Base-by-base conservation (phyloP, 2,113 vertebrate species). In the Leucosticte australis region DNA sequence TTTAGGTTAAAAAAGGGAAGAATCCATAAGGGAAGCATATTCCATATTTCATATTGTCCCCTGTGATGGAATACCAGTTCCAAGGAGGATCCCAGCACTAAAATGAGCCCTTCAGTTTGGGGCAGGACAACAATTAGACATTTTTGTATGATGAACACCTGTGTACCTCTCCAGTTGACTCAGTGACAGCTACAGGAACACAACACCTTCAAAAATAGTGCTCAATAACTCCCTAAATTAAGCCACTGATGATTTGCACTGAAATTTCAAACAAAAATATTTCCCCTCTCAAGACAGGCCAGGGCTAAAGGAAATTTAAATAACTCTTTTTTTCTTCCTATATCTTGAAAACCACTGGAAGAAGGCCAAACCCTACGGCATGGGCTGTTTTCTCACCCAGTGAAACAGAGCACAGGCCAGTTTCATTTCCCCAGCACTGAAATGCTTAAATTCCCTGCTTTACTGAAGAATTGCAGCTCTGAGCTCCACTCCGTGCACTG, bases 401-500 rank as follows among this genome's bases (percentile, higher is more conserved):
- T 19, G 71, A 94, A 85, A 82, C 2, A 50, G 28, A 50, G 73
- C 63, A 41, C 41, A 1, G 14, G 47, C 47, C 80, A 60, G 76
- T 95, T 96, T 96, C 92, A 78, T 87, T 96, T 96, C 94, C 85
- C 50, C 80, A 78, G 11, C 79, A 13, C 56, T 6, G 11, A 86
- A 85, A 74, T 2, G 49, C 62, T 83, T 42, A 31, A 67, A 75
- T 75, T 95, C 92, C 92, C 92, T 89, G 44, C 80, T 78, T 71
- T 46, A 59, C 39, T 41, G 60, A 76, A 96, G 89, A 86, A 59
- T 28, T 62, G 91, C 87, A 87, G 63, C 73, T 81, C 93, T 63
- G 86, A 86, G 86, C 73, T 70, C 78, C 68, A 75, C 79, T 70
- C 64, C 6, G 79, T 52, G 91, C 63, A 28, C 56, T 56, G 88